Conservation (phyloP, 1,140 invertebrate species). For the Hyles vespertilio region DNA sequence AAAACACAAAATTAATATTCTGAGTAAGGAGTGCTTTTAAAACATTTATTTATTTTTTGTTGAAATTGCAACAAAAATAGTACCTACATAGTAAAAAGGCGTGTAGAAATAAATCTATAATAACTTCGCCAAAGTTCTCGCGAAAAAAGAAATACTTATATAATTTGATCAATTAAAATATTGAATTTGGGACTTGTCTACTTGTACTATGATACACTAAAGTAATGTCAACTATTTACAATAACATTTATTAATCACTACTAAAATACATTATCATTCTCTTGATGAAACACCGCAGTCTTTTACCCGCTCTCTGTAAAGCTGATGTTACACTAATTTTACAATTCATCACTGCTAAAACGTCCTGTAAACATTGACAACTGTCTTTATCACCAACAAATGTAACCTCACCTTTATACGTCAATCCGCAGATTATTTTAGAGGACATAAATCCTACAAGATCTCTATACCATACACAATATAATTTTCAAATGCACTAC, state of each 20-base stretch:
- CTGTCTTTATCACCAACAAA: too few species aligned
- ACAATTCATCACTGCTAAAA: background rate
- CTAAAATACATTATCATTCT: slow-evolving; percentile 28
- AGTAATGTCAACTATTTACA: slow-evolving; percentile 37
- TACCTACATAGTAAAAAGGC: too few species aligned
- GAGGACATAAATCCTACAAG: background rate
- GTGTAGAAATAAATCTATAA: too few species aligned
- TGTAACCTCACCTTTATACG: too few species aligned
- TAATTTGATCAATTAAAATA: slow-evolving; percentile 9
- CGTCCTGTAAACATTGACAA: too few species aligned
- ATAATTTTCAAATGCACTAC: too few species aligned
- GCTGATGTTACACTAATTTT: slow-evolving; percentile 1
- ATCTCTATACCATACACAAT: background rate
- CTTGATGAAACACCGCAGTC: slow-evolving; percentile 30
- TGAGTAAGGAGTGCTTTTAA: too few species aligned
- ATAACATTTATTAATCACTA: slow-evolving; percentile 28
- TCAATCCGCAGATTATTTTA: too few species aligned
- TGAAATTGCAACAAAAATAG: too few species aligned
- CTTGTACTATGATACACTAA: slow-evolving; percentile 20
- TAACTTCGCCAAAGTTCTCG: too few species aligned
- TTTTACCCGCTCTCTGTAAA: slow-evolving; percentile 30
- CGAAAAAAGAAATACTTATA: background rate
- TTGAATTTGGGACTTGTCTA: slow-evolving; percentile 1
- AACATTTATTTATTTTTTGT: too few species aligned
- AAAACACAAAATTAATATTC: too few species aligned